Conservation (phyloP, 1,140 invertebrate genomes). For the Bombus ignitus region DNA sequence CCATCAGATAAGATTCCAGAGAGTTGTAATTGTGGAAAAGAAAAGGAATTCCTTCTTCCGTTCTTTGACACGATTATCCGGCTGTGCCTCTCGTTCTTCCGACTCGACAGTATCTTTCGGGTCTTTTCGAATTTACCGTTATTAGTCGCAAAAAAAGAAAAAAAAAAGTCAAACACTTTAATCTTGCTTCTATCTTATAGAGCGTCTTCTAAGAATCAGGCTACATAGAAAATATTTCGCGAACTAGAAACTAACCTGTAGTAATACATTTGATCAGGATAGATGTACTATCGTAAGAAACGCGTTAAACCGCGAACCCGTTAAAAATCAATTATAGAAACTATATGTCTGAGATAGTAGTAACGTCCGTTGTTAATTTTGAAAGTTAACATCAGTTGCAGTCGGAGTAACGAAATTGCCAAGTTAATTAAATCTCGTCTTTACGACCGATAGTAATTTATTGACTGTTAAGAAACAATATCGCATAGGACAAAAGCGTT, state of each 20-base stretch:
- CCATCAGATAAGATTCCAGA: background rate
- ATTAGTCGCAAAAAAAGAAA: too few species aligned
- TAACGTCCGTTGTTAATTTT: background rate
- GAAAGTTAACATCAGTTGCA: background rate
- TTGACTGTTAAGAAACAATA: background rate
- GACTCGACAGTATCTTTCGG: background rate
- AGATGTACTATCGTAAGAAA: background rate
- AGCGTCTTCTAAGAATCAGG: too few species aligned
- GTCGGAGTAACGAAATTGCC: too few species aligned
- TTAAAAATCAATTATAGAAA: too few species aligned
- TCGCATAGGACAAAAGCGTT: background rate
- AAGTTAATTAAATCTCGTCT: background rate
- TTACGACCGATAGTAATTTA: background rate
- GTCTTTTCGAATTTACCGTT: conserved; percentile 1
- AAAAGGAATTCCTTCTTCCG: background rate
- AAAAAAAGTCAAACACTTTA: background rate
- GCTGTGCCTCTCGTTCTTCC: background rate
- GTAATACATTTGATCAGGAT: background rate
- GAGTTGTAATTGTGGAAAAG: background rate
- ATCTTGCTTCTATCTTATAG: too few species aligned
- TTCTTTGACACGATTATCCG: background rate
- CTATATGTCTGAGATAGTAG: background rate
- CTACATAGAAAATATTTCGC: background rate
- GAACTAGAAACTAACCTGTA: background rate
- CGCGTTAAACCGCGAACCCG: background rate